Evolutionary conservation across 2,797 vertebrate species (phyloP).

Genomic region (Acrossocheilus fasciatus): DNA sequence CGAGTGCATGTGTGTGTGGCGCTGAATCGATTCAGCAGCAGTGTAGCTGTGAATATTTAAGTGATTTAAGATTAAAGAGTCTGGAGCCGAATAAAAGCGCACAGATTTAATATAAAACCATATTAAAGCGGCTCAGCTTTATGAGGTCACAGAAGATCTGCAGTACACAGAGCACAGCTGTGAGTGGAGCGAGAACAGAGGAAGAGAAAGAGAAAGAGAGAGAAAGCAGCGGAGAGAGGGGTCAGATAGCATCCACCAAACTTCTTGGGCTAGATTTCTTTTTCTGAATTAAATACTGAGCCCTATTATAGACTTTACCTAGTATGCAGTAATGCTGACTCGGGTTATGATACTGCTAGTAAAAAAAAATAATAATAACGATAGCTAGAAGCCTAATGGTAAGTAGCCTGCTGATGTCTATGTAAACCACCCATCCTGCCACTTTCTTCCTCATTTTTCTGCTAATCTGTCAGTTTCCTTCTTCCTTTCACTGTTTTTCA

Average conservation of each 20-base stretch:
- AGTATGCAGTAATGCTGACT: neutral
- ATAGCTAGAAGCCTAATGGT: neutral
- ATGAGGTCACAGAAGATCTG: slow-evolving; percentile 44
- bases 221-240: slow-evolving; percentile 7
- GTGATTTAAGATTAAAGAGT: slow-evolving; percentile 41
- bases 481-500: neutral
- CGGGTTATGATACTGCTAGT: neutral
- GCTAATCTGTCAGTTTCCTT: neutral
- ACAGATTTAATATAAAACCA: slow-evolving; percentile 52
- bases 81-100: slow-evolving; percentile 60
- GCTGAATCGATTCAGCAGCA: slow-evolving; percentile 49
- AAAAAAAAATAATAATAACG: neutral
- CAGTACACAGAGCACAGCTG: slow-evolving; percentile 47
- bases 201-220: neutral
- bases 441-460: neutral
- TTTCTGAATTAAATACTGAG: neutral
- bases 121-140: slow-evolving; percentile 45
- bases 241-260: slow-evolving; percentile 19
- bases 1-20: slow-evolving; percentile 8
- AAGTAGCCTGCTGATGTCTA: neutral
- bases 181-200: slow-evolving; percentile 23
- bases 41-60: slow-evolving; percentile 53
- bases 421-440: neutral
- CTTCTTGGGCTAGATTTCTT: neutral
- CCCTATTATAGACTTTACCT: neutral